A percentile compares a stretch with the other conserved stretches of the same genome.
Evolutionary conservation across 2,113 vertebrate genomes (phyloP).

Genomic region (Xyliphius kryptos): DNA sequence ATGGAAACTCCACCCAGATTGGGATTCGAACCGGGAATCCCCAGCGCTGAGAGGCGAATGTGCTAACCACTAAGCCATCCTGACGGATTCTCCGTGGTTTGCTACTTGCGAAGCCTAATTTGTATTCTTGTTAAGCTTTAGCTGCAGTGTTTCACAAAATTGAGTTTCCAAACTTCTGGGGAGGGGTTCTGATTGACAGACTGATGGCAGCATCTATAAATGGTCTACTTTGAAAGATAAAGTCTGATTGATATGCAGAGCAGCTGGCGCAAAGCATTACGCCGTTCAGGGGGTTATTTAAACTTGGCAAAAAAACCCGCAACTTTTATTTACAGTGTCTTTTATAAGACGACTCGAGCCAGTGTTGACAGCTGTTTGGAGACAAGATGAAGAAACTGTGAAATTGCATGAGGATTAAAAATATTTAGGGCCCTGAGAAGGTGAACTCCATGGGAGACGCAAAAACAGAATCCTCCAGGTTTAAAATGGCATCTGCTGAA

Average conservation of each 20-base stretch:
- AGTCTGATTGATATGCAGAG: background rate
- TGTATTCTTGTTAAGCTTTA: background rate
- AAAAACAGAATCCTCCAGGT: conserved; percentile 5
- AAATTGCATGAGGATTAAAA: conserved; percentile 22
- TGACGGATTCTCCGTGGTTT: conserved; percentile 8
- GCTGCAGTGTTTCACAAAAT: conserved; percentile 11
- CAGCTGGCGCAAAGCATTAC: conserved; percentile 5
- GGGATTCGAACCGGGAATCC: no score
- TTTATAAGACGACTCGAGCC: background rate
- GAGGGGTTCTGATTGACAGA: background rate
- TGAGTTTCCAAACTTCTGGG: conserved; percentile 5
- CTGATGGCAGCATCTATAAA: background rate
- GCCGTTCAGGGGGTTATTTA: conserved; percentile 10
- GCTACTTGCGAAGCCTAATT: background rate
- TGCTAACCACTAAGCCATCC: no score
- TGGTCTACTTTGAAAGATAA: background rate
- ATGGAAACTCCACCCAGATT: no score
- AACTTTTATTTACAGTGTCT: conserved; percentile 14
- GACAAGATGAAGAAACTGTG: conserved; percentile 13
- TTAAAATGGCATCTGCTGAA: conserved; percentile 7
- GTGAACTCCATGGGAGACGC: background rate
- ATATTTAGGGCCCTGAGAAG: conserved; percentile 7
- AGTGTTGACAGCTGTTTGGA: background rate
- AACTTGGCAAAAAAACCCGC: background rate
- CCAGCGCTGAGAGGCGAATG: no score